Base-by-base conservation (phyloP, 2,888 invertebrate species). In the Caenorhabditis wallacei region DNA sequence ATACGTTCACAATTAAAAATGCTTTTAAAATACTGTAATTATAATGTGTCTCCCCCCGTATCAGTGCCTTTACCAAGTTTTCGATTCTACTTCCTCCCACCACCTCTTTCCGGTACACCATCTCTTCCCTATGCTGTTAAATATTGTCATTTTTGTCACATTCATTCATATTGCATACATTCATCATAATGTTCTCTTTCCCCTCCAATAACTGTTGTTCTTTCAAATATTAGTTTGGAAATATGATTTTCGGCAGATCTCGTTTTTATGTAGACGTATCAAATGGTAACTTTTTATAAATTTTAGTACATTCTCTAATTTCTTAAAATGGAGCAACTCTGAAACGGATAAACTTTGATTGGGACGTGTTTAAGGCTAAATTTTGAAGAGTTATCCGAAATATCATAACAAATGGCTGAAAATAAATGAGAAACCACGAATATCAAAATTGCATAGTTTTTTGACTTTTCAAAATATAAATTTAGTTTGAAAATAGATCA, bases 21-120 rank as follows among this genome's bases (percentile, higher is more conserved):
- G 69, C 70, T 70, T 57, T 48, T 26, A 40, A 78, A 40, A 78
- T n/a, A 46, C 54, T 35, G 70, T 57, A 63, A n/a, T n/a, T 43
- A 63, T 64, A 7, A 7, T 30, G 26, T 37, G 57, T 57, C 16
- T 40, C 2, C 30, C 46, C 43, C 69, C 22, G 11, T 37, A 64
- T 63, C 51, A 51, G 76, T 76, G 76, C 76, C 76, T 76, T 76
- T 22, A 35, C 20, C 5, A 2, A 35, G 8, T 18, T 57, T 57
- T 35, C 57, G 66, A 75, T 75, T 57, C 66, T 57, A 66, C 66
- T 66, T 66, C 40, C 46, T 26, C 53, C 40, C 18, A 24, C 24
- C 4, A n/a, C 13, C 24, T 26, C 54, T 74, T 66, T 74, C 74
- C 74, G 74, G 74, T 74, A 53, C 26, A n/a, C n/a, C n/a, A 26